A percentile compares a stretch with the other conserved stretches of the same genome.
These are phyloP conservation scores for Ondatra zibethicus DNA, from an alignment of 2,113 vertebrate species.

Conservation along the genomic window DNA sequence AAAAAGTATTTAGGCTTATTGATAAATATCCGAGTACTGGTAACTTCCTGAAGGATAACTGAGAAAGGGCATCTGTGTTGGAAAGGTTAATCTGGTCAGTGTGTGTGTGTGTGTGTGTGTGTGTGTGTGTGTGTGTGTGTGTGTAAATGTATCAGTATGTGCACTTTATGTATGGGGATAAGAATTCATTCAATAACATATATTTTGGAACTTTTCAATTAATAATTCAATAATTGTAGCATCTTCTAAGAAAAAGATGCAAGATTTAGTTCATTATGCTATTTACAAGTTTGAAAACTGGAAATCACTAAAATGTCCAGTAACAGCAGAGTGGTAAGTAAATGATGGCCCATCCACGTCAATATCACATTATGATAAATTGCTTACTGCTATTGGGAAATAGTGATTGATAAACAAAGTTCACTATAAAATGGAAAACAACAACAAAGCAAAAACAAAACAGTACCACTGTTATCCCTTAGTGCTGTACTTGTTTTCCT, in stretches of 20 bases:
- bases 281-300: slow-evolving; percentile 44
- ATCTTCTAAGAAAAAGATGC: background rate
- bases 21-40: slow-evolving; percentile 24
- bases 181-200: slow-evolving; percentile 35
- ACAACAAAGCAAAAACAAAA: slow-evolving; percentile 32
- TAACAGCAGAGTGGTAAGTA: slow-evolving; percentile 8
- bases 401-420: slow-evolving; percentile 38
- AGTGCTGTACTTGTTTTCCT: slow-evolving; percentile 2
- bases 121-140: background rate
- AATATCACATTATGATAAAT: slow-evolving; percentile 40
- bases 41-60: background rate
- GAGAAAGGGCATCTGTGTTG: background rate
- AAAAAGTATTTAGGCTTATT: background rate
- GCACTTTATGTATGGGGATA: slow-evolving; percentile 12
- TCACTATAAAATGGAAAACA: slow-evolving; percentile 42
- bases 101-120: background rate
- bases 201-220: slow-evolving; percentile 48
- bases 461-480: background rate
- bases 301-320: slow-evolving; percentile 30
- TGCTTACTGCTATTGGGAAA: slow-evolving; percentile 10
- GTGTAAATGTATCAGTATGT: background rate
- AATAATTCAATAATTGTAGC: slow-evolving; percentile 25
- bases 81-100: background rate
- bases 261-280: slow-evolving; percentile 44
- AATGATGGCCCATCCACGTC: background rate